Conservation (phyloP, 2,797 vertebrate genomes). For the Staurois parvus region DNA sequence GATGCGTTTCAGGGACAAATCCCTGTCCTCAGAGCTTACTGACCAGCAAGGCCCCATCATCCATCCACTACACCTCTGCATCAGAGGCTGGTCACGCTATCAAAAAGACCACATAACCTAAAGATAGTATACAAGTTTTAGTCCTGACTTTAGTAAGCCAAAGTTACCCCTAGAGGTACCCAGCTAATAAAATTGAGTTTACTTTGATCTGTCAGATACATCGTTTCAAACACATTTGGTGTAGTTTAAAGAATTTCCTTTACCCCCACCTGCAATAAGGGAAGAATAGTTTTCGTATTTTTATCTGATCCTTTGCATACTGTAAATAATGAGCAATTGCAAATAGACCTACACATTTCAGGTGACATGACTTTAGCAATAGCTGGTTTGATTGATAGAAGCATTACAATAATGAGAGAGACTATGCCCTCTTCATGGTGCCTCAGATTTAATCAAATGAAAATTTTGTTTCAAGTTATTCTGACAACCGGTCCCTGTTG, state of each 20-base stretch:
- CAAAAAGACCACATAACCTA: neutral
- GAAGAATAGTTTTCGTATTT: neutral
- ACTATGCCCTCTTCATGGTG: neutral
- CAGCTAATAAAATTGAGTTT: neutral
- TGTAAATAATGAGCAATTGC: neutral
- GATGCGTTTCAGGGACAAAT: too few relatives aligned
- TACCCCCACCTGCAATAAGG: neutral
- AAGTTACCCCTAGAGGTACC: too few relatives aligned
- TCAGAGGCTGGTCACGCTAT: too few relatives aligned
- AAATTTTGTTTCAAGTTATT: neutral
- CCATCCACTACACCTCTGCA: too few relatives aligned
- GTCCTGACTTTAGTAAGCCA: neutral
- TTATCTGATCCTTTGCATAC: neutral
- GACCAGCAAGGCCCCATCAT: too few relatives aligned
- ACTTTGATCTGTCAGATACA: neutral
- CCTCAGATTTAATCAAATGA: conserved; percentile 3
- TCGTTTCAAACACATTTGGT: neutral
- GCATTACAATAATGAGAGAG: neutral
- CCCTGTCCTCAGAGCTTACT: too few relatives aligned
- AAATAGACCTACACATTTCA: neutral
- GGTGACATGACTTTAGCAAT: neutral
- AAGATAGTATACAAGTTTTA: neutral
- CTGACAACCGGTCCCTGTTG: conserved; percentile 1
- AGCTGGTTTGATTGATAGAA: neutral
- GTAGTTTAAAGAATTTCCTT: neutral